Conservation (phyloP, 1,140 invertebrate genomes). For the Pygmarrhopalites habei region DNA sequence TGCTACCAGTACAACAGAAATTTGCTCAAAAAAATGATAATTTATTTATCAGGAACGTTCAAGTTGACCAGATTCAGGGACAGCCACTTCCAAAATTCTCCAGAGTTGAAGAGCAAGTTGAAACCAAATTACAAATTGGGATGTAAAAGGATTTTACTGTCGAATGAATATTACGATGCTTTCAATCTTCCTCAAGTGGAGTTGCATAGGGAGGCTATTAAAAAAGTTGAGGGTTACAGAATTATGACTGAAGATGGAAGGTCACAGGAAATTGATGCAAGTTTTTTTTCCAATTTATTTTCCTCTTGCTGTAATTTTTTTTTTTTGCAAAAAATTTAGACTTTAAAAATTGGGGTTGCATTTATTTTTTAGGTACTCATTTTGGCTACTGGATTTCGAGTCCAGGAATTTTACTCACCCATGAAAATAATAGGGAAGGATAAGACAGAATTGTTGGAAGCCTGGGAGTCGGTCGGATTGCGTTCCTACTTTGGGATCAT, state of each 20-base stretch:
- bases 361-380: constrained; percentile 23
- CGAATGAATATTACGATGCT: constrained; percentile 15
- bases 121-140: constrained; percentile 27
- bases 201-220: constrained; percentile 14
- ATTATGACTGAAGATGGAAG: constrained; percentile 16
- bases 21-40: too few species aligned
- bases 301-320: neutral
- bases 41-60: too few species aligned
- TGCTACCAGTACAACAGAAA: too few species aligned
- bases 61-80: too few species aligned
- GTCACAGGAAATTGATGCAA: constrained; percentile 17
- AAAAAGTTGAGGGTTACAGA: constrained; percentile 1
- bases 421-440: constrained; percentile 19
- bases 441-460: neutral
- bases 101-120: neutral
- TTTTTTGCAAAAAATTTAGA: neutral
- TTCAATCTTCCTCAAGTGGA: constrained; percentile 18
- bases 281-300: neutral
- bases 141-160: constrained; percentile 23
- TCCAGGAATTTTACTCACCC: constrained; percentile 25
- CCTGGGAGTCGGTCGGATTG: constrained; percentile 8
- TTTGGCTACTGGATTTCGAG: constrained; percentile 24
- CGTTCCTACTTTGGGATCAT: constrained; percentile 12
- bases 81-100: too few species aligned
- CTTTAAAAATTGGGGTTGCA: too few species aligned